Base-by-base conservation (phyloP, 1,140 invertebrate species). In the Zaprionus inermis region DNA sequence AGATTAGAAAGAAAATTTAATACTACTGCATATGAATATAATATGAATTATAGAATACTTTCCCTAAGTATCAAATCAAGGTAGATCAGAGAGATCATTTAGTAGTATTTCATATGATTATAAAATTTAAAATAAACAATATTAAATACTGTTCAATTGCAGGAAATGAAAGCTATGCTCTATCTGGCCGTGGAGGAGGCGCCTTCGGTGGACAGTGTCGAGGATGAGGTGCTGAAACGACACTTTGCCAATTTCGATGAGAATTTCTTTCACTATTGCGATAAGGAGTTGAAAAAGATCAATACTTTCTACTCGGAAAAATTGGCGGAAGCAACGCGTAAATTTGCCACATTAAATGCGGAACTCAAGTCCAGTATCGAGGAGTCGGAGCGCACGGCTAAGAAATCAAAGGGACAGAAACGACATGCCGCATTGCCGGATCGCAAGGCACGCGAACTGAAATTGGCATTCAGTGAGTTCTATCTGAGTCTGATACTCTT, bases 271-370 rank as follows among this genome's bases (percentile, higher is more conserved):
- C 96, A 97, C 81, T 98, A 97, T 84, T 98, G 97, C 93, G 98
- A 99, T 92, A 97, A 98, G 92, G 98, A 99, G 93, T 93, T 99
- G 11, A 96, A 97, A 72, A 99, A 99, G 94, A 99, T 99, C 51
- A 99, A 98, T 86, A 99, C 97, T 60, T 99, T 99, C 93, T 99
- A 98, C 93, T 97, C 97, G 92, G 98, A 99, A 94, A 99, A 99
- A 93, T 94, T 99, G 77, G 98, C 98, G 1, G 98, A 99, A 94
- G 98, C 98, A 0, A 98, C 97, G 1, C 94, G 98, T 72, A 99
- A 99, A 93, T 99, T 97, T 93, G 97, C 97, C 24, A 98, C 95
- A 54, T 93, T 99, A 7, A 96, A 97, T 93, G 97, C 96, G 58
- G 98, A 99, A 92, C 93, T 99, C 3, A 96, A 96, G 88, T 95